Conservation (phyloP, 92 coral and sea anemone genomes). For the Siderastrea radians region DNA sequence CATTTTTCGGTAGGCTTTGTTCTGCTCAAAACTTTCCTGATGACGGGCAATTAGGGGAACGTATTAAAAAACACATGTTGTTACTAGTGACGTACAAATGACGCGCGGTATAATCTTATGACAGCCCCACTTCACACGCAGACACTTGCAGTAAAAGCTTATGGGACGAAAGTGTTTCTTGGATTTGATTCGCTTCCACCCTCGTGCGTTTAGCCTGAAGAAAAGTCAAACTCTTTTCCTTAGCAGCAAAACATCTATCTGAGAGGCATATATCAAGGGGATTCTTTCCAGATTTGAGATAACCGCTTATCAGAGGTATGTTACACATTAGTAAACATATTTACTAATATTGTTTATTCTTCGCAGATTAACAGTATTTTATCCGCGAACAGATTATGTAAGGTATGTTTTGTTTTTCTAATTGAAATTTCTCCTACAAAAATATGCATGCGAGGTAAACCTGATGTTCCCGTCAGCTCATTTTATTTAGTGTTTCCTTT, state of each 20-base stretch:
- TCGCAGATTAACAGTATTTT: conserved; percentile 2
- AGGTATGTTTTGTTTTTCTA: conserved; percentile 5
- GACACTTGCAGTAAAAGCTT: not conserved
- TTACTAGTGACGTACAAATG: not conserved
- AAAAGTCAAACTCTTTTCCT: no score
- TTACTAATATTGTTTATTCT: conserved; percentile 17
- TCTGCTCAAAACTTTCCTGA: not conserved
- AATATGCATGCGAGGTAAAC: no score
- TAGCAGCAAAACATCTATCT: not conserved
- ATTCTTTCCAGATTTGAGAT: not conserved
- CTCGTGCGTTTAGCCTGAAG: not conserved
- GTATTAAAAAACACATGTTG: not conserved
- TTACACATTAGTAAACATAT: not conserved
- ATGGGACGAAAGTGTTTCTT: not conserved
- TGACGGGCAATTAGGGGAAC: not conserved
- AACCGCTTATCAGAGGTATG: not conserved
- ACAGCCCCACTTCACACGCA: conserved; percentile 10
- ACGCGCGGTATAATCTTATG: not conserved
- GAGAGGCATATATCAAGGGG: not conserved
- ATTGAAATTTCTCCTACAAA: not conserved
- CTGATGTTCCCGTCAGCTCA: no score
- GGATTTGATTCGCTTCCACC: not conserved
- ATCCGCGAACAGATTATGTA: not conserved
- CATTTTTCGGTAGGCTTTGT: not conserved
- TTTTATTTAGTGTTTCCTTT: no score